Evolutionary conservation across 2,888 invertebrate species (phyloP), one percentile per base, ranked within the genome.

Genomic region (Noctua fimbriata): DNA sequence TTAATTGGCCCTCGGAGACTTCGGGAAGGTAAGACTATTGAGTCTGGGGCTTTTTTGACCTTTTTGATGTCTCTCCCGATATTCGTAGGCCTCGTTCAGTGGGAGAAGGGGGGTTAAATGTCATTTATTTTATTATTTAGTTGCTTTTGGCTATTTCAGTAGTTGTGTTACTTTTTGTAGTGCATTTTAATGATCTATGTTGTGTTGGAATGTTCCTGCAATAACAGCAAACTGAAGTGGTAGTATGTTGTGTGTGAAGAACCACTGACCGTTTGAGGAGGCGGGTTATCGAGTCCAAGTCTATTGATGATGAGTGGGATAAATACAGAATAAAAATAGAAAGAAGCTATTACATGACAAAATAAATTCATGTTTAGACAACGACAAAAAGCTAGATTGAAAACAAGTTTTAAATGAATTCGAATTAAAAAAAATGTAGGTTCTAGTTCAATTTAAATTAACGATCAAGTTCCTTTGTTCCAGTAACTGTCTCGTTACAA

Each of bases 1-100:
- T 95, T 96, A 96, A 96, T 96, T 96, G 95, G 94, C 93, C 92
- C 91, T 93, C 92, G 91, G 90, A 90, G 90, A 90, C 90, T 91
- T 82, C 44, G 76, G 86, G 88, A 83, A 92, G 91, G 93, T 93
- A 92, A 92, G 92, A 86, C 90, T 91, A 92, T 92, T 91, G 92
- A 90, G 90, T 87, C 92, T 60, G 88, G 52, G 88, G 86, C 60
- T 94, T 94, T 94, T 94, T 94, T 93, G 91, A 90, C 91, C 92
- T 94, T 94, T 94, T 94, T 93, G 93, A 94, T 94, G 93, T 93
- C 91, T 89, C 90, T 89, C 89, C 79, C 72, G 84, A 82, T 85
- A 60, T 81, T 85, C 70, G 71, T 24, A 47, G 24, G 18, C 14
- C 41, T 18, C 71, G 73, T 55, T 66, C 36, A 73, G 16, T 73